Evolutionary conservation across 2,797 vertebrate genomes (phyloP).

Genomic region (Neosilurus mollespiculum): DNA sequence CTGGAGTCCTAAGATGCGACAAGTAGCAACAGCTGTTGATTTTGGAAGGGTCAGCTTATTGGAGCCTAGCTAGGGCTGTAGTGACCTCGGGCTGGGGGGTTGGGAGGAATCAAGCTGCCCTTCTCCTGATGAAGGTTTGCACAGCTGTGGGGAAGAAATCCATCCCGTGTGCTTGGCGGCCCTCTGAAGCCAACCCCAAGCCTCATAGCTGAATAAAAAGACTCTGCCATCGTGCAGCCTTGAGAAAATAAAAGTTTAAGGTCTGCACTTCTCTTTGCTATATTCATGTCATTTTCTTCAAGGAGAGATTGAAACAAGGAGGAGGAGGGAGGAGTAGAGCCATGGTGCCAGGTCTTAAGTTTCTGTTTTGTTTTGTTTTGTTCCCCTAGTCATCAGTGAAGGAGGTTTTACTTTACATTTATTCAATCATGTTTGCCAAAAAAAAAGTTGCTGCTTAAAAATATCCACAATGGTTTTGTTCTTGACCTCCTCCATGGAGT

Average conservation of each 20-base stretch:
- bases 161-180: slow-evolving; percentile 63
- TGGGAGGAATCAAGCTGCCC: slow-evolving; percentile 33
- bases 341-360: slow-evolving; percentile 21
- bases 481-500: slow-evolving; percentile 10
- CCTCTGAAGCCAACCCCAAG: slow-evolving; percentile 68
- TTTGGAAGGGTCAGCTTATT: slow-evolving; percentile 54
- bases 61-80: slow-evolving; percentile 55
- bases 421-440: slow-evolving; percentile 6
- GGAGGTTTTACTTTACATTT: slow-evolving; percentile 31
- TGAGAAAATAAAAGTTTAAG: slow-evolving; percentile 58
- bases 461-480: slow-evolving; percentile 18
- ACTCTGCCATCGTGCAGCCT: slow-evolving; percentile 50
- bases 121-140: slow-evolving; percentile 72
- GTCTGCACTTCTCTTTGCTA: slow-evolving; percentile 21
- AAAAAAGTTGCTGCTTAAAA: slow-evolving; percentile 28
- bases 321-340: neutral
- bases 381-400: neutral
- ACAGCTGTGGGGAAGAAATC: slow-evolving; percentile 77
- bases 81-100: slow-evolving; percentile 52
- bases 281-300: slow-evolving; percentile 62
- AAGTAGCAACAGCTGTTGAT: slow-evolving; percentile 62
- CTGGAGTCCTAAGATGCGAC: slow-evolving; percentile 54
- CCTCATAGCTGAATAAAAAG: slow-evolving; percentile 61
- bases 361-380: slow-evolving; percentile 7
- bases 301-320: slow-evolving; percentile 2